Percentiles rank a stretch among this genome's conserved stretches.
Evolutionary conservation across 2,113 vertebrate genomes (phyloP).

Genomic region (Lepidothrix coronata): DNA sequence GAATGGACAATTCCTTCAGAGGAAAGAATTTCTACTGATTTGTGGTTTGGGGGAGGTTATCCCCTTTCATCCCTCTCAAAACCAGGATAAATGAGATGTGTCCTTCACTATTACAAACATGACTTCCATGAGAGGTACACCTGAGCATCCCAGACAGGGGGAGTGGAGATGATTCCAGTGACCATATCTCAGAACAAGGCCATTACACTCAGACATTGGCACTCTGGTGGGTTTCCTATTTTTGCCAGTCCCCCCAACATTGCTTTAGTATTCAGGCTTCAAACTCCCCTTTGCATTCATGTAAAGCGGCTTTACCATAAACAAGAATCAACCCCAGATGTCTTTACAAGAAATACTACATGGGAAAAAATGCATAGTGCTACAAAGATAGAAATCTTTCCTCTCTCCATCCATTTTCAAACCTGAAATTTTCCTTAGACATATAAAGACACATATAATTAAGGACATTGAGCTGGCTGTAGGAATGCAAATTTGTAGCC

Average conservation of each 20-base stretch:
- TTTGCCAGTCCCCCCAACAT: not conserved
- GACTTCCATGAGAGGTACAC: not conserved
- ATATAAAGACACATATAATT: slow-evolving; percentile 50
- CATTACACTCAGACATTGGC: not conserved
- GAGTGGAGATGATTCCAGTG: not conserved
- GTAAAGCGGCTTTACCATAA: not conserved
- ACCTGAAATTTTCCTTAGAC: slow-evolving; percentile 55
- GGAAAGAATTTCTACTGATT: not conserved
- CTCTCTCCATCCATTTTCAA: slow-evolving; percentile 28
- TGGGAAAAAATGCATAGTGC: not conserved
- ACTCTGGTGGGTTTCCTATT: not conserved
- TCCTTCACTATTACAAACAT: not conserved
- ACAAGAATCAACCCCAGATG: not conserved
- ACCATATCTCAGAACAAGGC: rapidly evolving
- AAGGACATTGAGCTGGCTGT: not conserved
- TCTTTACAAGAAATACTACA: not conserved
- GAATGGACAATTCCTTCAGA: not conserved
- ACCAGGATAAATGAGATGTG: not conserved
- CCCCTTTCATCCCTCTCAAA: not conserved
- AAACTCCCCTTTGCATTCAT: not conserved
- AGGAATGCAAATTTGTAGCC: slow-evolving; percentile 17
- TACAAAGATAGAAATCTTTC: slow-evolving; percentile 49
- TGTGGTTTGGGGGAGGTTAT: not conserved
- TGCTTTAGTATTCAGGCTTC: not conserved
- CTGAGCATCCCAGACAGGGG: not conserved